Conservation (phyloP, 2,888 invertebrate species). For the Acrobasis repandana region DNA sequence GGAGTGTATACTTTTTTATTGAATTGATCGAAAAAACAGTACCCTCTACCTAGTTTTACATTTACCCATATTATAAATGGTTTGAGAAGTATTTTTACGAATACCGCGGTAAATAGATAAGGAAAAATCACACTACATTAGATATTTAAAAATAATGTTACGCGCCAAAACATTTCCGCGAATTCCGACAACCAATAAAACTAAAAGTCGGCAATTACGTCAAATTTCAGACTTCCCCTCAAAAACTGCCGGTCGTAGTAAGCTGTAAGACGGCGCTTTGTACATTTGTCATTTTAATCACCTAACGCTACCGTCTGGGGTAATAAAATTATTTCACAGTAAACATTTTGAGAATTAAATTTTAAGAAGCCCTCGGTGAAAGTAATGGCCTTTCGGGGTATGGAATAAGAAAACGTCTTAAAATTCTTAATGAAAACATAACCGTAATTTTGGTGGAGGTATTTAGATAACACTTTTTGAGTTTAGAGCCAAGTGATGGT, state of each 20-base stretch:
- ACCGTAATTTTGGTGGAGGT: not conserved
- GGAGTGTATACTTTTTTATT: too few species aligned
- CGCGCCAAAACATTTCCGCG: not conserved
- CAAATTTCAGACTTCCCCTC: conserved; percentile 15
- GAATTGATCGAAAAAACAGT: too few species aligned
- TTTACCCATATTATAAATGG: too few species aligned
- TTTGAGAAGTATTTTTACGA: too few species aligned
- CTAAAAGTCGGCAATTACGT: conserved; percentile 8
- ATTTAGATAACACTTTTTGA: not conserved
- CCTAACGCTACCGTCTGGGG: conserved; percentile 33
- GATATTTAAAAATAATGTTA: not conserved
- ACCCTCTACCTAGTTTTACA: too few species aligned
- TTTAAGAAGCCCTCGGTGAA: conserved; percentile 29
- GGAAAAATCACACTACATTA: too few species aligned
- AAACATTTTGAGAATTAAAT: conserved; percentile 37
- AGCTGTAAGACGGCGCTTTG: conserved; percentile 21
- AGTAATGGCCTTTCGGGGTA: conserved; percentile 12
- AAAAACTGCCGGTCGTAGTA: conserved; percentile 11
- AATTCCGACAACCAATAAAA: conserved; percentile 3
- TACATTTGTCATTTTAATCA: conserved; percentile 39
- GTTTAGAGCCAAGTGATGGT: not conserved
- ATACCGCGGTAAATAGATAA: too few species aligned
- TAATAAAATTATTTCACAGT: conserved; percentile 38
- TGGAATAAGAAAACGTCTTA: conserved; percentile 7
- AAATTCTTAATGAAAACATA: conserved; percentile 7